phyloP scores from a whole-genome alignment of 2,888 invertebrate genomes.

The Andrena marginata region DNA sequence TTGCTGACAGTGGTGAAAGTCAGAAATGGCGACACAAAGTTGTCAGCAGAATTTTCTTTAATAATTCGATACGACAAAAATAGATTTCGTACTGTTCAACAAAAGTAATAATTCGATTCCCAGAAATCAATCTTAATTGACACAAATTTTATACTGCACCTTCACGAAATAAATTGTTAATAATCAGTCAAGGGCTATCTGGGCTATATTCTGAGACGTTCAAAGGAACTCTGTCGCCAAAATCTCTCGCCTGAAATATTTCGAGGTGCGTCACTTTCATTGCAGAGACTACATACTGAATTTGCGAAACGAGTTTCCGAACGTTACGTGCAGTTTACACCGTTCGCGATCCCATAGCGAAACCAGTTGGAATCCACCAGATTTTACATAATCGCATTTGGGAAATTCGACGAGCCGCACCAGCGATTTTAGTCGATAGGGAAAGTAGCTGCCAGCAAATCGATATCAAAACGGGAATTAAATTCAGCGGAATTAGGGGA shows the following conservation, averaged over 20 bases:
- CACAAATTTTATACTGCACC: no score
- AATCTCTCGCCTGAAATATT: neutral
- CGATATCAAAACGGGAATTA: constrained; percentile 14
- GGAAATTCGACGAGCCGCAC: constrained; percentile 37
- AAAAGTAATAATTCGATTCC: no score
- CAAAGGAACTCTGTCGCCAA: neutral
- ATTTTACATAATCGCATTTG: constrained; percentile 61
- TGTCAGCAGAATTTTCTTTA: no score
- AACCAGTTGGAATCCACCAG: constrained; percentile 35
- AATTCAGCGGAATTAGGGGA: constrained; percentile 1
- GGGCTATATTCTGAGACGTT: neutral
- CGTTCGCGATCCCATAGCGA: constrained; percentile 17
- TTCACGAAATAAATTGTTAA: neutral
- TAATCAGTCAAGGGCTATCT: neutral
- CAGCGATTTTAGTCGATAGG: constrained; percentile 13
- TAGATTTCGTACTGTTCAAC: no score
- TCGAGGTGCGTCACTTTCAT: constrained; percentile 1
- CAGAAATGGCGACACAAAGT: no score
- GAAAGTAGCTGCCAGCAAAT: constrained; percentile 41
- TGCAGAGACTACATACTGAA: constrained; percentile 19
- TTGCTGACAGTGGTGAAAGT: no score
- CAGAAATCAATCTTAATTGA: no score
- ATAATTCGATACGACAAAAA: no score
- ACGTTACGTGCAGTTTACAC: constrained; percentile 42
- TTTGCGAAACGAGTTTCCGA: constrained; percentile 45